Conservation (phyloP, 23 tunicate species). For the Corella eumyota region DNA sequence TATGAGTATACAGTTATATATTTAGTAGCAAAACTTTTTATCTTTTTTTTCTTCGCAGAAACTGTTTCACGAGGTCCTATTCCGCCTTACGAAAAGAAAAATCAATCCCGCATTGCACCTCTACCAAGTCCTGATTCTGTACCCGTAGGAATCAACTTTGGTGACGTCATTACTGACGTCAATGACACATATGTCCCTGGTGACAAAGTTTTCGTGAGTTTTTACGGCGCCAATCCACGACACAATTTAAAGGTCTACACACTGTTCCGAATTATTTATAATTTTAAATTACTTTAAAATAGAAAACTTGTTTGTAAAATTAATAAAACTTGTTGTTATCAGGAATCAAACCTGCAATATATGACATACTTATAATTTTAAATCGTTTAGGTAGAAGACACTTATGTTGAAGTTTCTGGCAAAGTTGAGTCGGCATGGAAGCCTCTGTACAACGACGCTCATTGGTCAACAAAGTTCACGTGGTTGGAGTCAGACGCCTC, state of each 20-base stretch:
- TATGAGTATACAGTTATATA: too few species aligned
- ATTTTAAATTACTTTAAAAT: too few species aligned
- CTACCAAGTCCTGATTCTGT: constrained; percentile 27
- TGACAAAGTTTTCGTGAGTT: constrained; percentile 34
- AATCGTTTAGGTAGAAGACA: constrained; percentile 41
- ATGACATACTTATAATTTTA: neutral
- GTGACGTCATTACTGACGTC: constrained; percentile 61
- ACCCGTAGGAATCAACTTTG: constrained; percentile 28
- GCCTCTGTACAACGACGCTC: constrained; percentile 45
- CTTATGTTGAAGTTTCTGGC: constrained; percentile 60
- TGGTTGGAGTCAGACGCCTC: constrained; percentile 25
- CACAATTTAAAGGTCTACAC: constrained; percentile 63
- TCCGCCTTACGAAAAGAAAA: constrained; percentile 1
- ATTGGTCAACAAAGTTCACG: constrained; percentile 55
- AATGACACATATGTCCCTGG: constrained; percentile 35
- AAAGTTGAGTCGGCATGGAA: constrained; percentile 19
- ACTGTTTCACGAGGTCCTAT: constrained; percentile 20
- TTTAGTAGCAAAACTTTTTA: too few species aligned
- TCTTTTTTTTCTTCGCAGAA: constrained; percentile 7
- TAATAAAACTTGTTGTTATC: too few species aligned
- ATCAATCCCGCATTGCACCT: constrained; percentile 12
- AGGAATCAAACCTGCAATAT: too few species aligned
- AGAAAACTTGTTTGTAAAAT: too few species aligned
- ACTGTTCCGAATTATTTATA: too few species aligned
- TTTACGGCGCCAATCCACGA: constrained; percentile 85